Conservation (phyloP, 2,113 vertebrate genomes). For the Chaetodon auriga region DNA sequence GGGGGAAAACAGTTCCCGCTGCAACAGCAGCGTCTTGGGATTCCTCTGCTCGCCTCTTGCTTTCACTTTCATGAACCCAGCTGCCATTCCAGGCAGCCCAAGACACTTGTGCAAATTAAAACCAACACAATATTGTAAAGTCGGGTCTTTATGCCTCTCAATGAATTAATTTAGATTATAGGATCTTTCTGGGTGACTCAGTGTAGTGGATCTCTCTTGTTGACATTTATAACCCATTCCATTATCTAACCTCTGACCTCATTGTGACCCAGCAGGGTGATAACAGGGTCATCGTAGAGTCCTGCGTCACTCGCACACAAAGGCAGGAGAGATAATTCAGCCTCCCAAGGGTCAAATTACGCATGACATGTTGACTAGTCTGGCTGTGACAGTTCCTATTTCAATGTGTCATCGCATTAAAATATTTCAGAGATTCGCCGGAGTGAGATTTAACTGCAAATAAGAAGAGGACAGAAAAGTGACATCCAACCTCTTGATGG, state of each 20-base stretch:
- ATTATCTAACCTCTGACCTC: constrained; percentile 65
- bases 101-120: constrained; percentile 64
- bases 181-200: constrained; percentile 39
- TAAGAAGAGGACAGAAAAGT: neutral
- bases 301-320: constrained; percentile 2
- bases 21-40: constrained; percentile 54
- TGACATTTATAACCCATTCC: constrained; percentile 60
- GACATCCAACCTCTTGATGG: constrained; percentile 94
- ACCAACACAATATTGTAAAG: constrained; percentile 4
- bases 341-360: constrained; percentile 37
- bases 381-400: constrained; percentile 24
- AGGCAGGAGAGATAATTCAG: constrained; percentile 3
- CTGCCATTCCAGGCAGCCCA: constrained; percentile 27
- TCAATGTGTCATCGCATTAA: constrained; percentile 21
- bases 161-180: constrained; percentile 33
- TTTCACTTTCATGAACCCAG: constrained; percentile 49
- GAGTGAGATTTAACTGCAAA: neutral
- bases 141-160: constrained; percentile 15
- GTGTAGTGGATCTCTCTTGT: constrained; percentile 35
- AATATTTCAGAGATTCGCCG: neutral
- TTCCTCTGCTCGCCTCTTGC: constrained; percentile 58
- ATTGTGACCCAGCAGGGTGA: constrained; percentile 54
- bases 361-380: constrained; percentile 25
- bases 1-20: constrained; percentile 51
- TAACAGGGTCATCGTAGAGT: constrained; percentile 35